Base-by-base conservation (phyloP, 2,888 invertebrate species). In the Drosophila acutilabella region DNA sequence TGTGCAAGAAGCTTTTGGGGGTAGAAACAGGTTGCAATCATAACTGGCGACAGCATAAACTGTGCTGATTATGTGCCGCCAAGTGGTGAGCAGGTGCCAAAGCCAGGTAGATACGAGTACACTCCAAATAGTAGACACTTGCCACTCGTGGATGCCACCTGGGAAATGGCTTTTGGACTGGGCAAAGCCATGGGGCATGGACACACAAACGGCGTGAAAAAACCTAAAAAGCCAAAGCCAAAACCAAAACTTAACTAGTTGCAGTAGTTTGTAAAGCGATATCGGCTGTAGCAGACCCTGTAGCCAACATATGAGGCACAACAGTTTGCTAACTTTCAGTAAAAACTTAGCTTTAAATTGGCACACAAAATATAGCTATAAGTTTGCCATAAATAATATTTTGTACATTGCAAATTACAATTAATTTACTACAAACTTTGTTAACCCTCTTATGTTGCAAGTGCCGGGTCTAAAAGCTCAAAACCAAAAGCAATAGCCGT, bases 1-100 rank as follows among this genome's bases (percentile, higher is more conserved):
- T 42, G 30, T 2, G 33, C 20, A n/a, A 20, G 51, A 10, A 16
- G 33, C 26, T 16, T 16, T 40, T 40, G 51, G 48, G 48, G 36
- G 16, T 16, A 23, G 33, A 48, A 48, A 33, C 40, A 47, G 51
- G 45, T 41, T 53, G 61, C 57, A 64, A 14, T 41, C 76, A 64
- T 57, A 76, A 64, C 64, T 53, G 82, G 68, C 79, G 80, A 78
- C 79, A 74, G 79, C 82, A 81, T 79, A 79, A 79, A 81, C 80
- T 78, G 65, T 71, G 68, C 82, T 79, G 79, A 79, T 79, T 79
- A 79, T 81, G 82, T 68, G 64, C 75, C 79, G 82, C 68, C 71
- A 51, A 74, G 56, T 57, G 58, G 62, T 44, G 57, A 74, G 65
- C 72, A 73, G 76, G 51, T 73, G 73, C 33, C 48, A 48, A 41